Base-by-base conservation (phyloP, 2,797 vertebrate species). In the Cryptoprocta ferox region DNA sequence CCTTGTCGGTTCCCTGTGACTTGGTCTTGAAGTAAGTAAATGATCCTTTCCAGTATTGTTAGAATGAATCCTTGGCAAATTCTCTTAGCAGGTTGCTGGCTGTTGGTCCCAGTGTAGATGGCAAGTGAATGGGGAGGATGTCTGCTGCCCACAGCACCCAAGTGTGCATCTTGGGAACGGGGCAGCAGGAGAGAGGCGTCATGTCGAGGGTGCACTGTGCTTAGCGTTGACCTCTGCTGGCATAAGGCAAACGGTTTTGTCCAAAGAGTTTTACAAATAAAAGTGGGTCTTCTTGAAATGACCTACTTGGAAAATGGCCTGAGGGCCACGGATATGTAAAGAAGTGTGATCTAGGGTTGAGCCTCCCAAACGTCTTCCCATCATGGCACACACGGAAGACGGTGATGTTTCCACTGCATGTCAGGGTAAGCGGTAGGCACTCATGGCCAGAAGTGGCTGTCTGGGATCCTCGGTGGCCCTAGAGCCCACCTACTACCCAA, bases 251-350 rank as follows among this genome's bases (percentile, higher is more conserved):
- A 93, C 45, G 2, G 19, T 68, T 93, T 37, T 91, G 75, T 37
- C 71, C 56, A 19, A 63, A 79, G 81, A 28, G 21, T 32, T 79
- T 91, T 85, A 53, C 78, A 50, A 89, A 39, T 32, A 5, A 71
- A 97, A 59, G 0, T 24, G 30, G 68, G 9, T 32, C 53, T 32
- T 19, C 2, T 2, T 12, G 39, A 81, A 92, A 66, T 35, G 18
- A 14, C 65, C n/a, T 63, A 15, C 32, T 81, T 82, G 32, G 59
- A 61, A 92, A 71, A n/a, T 30, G 73, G 10, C n/a, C 37, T 68
- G 4, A 13, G 26, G 32, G n/a, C 42, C 1, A 0, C 7, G 4
- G 39, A 28, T 48, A 66, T 8, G 11, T 7, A 7, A 28, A 71
- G 24, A 14, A 32, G 1, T 53, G 48, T 56, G 65, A 61, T 28